A percentile compares a stretch with the other conserved stretches of the same genome.
Conservation (phyloP, 2,113 vertebrate genomes). For the Phrynosoma blainvillii region DNA sequence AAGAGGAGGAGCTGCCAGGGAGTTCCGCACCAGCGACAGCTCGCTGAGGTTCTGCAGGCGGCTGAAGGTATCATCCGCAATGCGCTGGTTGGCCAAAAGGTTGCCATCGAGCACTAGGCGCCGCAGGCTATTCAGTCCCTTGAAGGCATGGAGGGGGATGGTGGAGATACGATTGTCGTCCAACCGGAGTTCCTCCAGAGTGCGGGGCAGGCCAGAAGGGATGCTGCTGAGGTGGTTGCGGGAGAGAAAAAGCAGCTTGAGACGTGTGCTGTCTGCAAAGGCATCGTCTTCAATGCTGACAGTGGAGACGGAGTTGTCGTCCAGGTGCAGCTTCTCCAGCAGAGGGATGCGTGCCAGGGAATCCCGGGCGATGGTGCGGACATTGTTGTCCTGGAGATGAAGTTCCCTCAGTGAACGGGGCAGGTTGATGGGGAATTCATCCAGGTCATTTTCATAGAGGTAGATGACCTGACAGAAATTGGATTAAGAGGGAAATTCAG, state of each 20-base stretch:
- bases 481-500: conserved; percentile 3
- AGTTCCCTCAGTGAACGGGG: conserved; percentile 89
- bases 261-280: conserved; percentile 85
- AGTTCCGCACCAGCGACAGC: conserved; percentile 91
- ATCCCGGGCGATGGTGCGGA: conserved; percentile 84
- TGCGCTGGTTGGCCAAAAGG: conserved; percentile 93
- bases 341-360: conserved; percentile 88
- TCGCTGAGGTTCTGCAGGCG: conserved; percentile 91
- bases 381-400: conserved; percentile 96
- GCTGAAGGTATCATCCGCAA: conserved; percentile 94
- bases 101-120: conserved; percentile 94
- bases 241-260: conserved; percentile 90
- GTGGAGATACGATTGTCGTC: conserved; percentile 97
- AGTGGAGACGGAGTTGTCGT: conserved; percentile 94
- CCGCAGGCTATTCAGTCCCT: conserved; percentile 85
- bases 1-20: conserved; percentile 87
- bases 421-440: conserved; percentile 87
- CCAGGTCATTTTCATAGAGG: conserved; percentile 92
- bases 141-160: conserved; percentile 91
- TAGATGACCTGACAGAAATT: conserved; percentile 80
- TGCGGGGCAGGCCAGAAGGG: conserved; percentile 88
- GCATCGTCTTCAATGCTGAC: conserved; percentile 95
- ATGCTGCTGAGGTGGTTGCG: conserved; percentile 95
- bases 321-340: conserved; percentile 91
- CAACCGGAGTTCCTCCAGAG: conserved; percentile 90